phyloP scores from a whole-genome alignment of 1,140 invertebrate genomes.

The Anoplolepis gracilipes region DNA sequence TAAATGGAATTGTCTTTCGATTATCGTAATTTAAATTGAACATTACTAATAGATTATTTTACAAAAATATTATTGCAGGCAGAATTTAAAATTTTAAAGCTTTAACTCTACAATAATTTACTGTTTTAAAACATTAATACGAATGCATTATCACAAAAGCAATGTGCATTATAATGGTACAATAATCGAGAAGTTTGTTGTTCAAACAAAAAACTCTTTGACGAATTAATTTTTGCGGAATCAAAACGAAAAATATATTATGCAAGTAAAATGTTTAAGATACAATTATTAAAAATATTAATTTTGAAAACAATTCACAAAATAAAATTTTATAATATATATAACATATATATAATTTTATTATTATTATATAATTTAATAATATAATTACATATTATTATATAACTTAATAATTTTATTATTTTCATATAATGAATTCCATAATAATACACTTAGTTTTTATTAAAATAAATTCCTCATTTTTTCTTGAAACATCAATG shows the following conservation, averaged over 20 bases:
- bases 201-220: background rate
- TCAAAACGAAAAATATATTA: background rate
- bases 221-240: background rate
- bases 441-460: slow-evolving; percentile 3
- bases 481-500: background rate
- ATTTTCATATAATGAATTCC: background rate
- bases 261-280: background rate
- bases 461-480: background rate
- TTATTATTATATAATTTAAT: background rate
- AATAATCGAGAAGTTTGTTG: background rate
- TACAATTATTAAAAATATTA: slow-evolving; percentile 10
- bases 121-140: background rate
- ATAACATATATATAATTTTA: background rate
- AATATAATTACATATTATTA: background rate
- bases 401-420: background rate
- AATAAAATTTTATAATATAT: background rate
- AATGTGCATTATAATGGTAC: background rate
- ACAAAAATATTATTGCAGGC: background rate
- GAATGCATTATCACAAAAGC: background rate
- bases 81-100: background rate
- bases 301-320: background rate
- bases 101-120: background rate
- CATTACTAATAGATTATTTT: background rate
- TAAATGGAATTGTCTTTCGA: background rate
- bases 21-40: background rate